These are phyloP conservation scores for Tanypteryx hageni DNA, from an alignment of 2,888 invertebrate genomes.

Conservation along the genomic window DNA sequence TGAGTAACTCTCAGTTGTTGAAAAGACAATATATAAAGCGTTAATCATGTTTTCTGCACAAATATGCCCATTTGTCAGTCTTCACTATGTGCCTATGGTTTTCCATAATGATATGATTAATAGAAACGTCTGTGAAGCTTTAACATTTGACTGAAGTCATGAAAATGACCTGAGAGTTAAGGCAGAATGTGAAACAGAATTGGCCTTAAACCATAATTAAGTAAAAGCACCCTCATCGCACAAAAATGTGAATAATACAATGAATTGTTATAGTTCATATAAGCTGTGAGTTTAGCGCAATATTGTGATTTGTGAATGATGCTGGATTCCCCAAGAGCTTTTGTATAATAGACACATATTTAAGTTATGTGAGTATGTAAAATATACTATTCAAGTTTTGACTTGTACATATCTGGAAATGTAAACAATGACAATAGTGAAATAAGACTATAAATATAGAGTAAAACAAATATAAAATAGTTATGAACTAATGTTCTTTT, in stretches of 20 bases:
- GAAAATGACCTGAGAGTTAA: conserved; percentile 55
- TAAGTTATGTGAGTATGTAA: conserved; percentile 55
- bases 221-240: conserved; percentile 62
- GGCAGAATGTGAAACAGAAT: conserved; percentile 50
- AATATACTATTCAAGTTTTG: conserved; percentile 60
- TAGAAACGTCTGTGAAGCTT: conserved; percentile 63
- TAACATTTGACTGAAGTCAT: conserved; percentile 59
- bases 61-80: conserved; percentile 64
- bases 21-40: conserved; percentile 63
- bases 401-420: conserved; percentile 62
- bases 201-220: conserved; percentile 45
- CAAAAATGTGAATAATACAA: conserved; percentile 64
- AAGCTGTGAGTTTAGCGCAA: conserved; percentile 63
- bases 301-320: conserved; percentile 63
- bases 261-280: conserved; percentile 59
- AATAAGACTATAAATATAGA: conserved; percentile 59
- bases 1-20: conserved; percentile 59
- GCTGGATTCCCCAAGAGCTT: conserved; percentile 59
- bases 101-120: conserved; percentile 62
- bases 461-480: conserved; percentile 43
- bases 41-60: conserved; percentile 64
- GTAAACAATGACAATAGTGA: conserved; percentile 61
- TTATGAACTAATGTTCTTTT: conserved; percentile 31
- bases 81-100: conserved; percentile 63
- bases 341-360: conserved; percentile 57